Percentiles rank a stretch among this genome's conserved stretches.
phyloP scores from a whole-genome alignment of 2,888 invertebrate species.

The Branchipolynoe longqiensis region DNA sequence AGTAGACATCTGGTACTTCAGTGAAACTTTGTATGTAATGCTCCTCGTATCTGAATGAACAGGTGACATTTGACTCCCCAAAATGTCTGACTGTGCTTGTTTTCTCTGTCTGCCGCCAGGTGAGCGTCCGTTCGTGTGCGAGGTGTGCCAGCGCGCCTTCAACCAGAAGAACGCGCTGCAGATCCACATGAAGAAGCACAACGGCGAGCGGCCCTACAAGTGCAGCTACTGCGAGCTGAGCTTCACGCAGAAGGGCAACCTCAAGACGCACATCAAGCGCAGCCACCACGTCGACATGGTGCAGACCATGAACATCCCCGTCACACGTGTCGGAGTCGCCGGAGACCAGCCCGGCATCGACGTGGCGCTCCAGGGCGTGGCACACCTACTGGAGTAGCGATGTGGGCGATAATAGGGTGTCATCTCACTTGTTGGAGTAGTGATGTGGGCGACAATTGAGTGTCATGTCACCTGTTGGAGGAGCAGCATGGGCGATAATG shows the following conservation, averaged over 20 bases:
- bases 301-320: conserved; percentile 61
- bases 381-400: conserved; percentile 8
- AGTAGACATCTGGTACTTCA: too few species aligned
- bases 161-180: conserved; percentile 82
- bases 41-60: too few species aligned
- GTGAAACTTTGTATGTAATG: too few species aligned
- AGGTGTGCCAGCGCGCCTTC: conserved; percentile 78
- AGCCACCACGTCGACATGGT: conserved; percentile 73
- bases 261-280: conserved; percentile 81
- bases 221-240: conserved; percentile 79
- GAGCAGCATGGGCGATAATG: too few species aligned
- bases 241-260: conserved; percentile 81
- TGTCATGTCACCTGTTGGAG: background rate
- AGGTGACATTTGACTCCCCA: too few species aligned
- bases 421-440: background rate
- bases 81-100: too few species aligned
- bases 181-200: conserved; percentile 80
- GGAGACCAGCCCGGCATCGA: conserved; percentile 3
- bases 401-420: background rate
- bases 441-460: background rate
- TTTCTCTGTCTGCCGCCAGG: conserved; percentile 70
- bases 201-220: conserved; percentile 77
- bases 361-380: conserved; percentile 47
- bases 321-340: background rate
- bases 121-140: conserved; percentile 79